Conservation (phyloP, 1,140 invertebrate species). For the Zophobas morio region DNA sequence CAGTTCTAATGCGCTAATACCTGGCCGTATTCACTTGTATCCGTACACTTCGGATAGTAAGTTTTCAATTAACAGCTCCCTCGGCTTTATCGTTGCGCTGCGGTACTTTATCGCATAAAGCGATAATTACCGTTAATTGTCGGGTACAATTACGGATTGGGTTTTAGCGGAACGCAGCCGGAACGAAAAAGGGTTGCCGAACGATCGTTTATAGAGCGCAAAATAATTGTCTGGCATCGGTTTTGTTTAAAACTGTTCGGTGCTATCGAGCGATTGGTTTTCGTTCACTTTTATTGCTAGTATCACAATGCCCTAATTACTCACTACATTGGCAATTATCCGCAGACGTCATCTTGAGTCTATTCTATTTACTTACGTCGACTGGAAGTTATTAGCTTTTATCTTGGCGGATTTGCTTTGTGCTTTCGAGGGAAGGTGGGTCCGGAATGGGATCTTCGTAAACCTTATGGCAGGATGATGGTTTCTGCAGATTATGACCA, state of each 20-base stretch:
- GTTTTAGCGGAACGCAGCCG: slow-evolving; percentile 31
- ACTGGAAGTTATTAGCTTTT: slow-evolving; percentile 26
- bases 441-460: too few species aligned
- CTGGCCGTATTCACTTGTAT: slow-evolving; percentile 19
- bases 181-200: slow-evolving; percentile 28
- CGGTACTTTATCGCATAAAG: slow-evolving; percentile 34
- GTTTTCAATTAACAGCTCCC: slow-evolving; percentile 34
- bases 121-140: slow-evolving; percentile 43
- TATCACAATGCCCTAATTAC: slow-evolving; percentile 44
- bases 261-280: background rate
- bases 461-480: too few species aligned
- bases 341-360: slow-evolving; percentile 37
- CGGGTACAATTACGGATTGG: slow-evolving; percentile 26
- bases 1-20: slow-evolving; percentile 11
- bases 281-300: slow-evolving; percentile 7
- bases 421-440: background rate
- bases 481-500: too few species aligned
- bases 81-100: slow-evolving; percentile 25
- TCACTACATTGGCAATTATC: slow-evolving; percentile 43
- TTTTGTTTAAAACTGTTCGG: slow-evolving; percentile 39
- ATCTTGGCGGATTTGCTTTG: slow-evolving; percentile 17
- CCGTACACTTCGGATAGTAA: slow-evolving; percentile 29
- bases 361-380: slow-evolving; percentile 34
- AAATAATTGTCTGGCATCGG: slow-evolving; percentile 33
- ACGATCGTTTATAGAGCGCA: slow-evolving; percentile 34